phyloP scores from a whole-genome alignment of 2,797 vertebrate genomes.

The Galago senegalensis region DNA sequence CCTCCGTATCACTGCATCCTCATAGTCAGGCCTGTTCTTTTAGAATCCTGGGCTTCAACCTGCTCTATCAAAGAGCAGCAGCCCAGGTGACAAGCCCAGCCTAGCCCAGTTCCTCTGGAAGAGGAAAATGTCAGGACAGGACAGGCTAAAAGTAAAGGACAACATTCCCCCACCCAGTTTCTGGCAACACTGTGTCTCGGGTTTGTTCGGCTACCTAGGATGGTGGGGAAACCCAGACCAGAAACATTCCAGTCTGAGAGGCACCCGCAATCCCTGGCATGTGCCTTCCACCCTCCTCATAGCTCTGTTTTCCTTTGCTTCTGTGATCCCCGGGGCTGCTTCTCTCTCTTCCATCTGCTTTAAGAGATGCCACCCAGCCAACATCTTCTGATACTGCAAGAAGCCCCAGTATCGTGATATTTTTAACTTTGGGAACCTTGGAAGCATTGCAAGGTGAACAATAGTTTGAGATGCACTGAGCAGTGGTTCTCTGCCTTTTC shows the following conservation, averaged over 20 bases:
- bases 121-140: neutral
- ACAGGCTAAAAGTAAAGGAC: neutral
- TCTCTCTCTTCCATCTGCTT: neutral
- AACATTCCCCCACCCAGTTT: no score
- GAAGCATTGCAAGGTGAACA: neutral
- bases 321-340: neutral
- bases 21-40: neutral
- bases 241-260: slow-evolving; percentile 70
- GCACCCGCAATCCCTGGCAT: neutral
- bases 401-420: neutral
- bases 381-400: neutral
- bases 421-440: neutral
- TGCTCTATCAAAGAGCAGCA: neutral
- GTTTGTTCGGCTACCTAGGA: slow-evolving; percentile 67
- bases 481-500: neutral
- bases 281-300: slow-evolving; percentile 38
- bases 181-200: slow-evolving; percentile 45
- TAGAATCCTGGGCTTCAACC: neutral
- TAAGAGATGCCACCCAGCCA: neutral
- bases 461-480: neutral
- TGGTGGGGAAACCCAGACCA: slow-evolving; percentile 51
- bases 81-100: neutral
- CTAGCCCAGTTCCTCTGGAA: neutral
- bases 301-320: slow-evolving; percentile 63
- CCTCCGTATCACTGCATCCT: fast-evolving